Evolutionary conservation across 2,797 vertebrate species (phyloP), one percentile per base, ranked within the genome.

Genomic region (Moxostoma hubbsi): DNA sequence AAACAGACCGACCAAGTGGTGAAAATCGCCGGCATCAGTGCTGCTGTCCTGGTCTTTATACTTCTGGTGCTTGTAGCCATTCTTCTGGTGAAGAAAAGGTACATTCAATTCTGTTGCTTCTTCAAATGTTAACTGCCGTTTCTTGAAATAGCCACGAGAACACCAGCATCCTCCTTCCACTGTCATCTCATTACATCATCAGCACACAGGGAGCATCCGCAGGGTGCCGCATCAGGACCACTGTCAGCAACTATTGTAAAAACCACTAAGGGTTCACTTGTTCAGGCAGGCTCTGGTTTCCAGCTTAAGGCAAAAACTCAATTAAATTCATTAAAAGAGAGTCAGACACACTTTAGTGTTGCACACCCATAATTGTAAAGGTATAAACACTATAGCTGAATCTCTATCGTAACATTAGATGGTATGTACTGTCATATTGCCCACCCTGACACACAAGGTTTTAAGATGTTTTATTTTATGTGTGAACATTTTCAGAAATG

Each of bases 71-170:
- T 99, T 50, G 95, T 99, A 85, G 96, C 97, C 89, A 85, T 99
- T 90, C 89, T 99, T 85, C 90, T 98, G 80, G 96, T 99, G 79
- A 99, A 99, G 93, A 99, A 98, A 88, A 98, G 98, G 98, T 99
- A 94, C 94, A 95, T 89, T 9, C 11, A 2, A 73, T 45, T 8
- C 59, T 2, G 0, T 16, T 15, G 16, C 0, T 36, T 45, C 12
- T 55, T 2, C n/a, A 13, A 9, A 43, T 55, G 36, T 70, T 36
- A 36, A 36, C 50, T 70, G 36, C 7, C 43, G 50, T 66, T 45
- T 73, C 12, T 53, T 15, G 16, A 73, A 16, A 47, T 59, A 43
- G 9, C 55, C 36, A 55, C 5, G 18, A 59, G 24, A 49, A 57
- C 70, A 69, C 66, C 16, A 9, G 18, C 62, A 13, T 59, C 75